Base-by-base conservation (phyloP, 2,888 invertebrate species). In the Drosophila tanythrix region DNA sequence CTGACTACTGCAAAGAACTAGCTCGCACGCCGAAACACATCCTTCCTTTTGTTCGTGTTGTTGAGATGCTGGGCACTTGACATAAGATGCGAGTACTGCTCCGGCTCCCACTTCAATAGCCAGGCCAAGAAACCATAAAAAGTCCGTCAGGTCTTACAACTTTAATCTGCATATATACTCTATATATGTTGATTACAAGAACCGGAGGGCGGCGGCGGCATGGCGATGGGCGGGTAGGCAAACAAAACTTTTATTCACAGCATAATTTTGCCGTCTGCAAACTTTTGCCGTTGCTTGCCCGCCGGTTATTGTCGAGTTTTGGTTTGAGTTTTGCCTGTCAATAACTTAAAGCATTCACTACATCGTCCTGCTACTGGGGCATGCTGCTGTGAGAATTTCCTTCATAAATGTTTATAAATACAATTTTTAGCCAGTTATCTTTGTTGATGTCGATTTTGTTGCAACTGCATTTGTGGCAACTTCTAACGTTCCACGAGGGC, bases 321-420 rank as follows among this genome's bases (percentile, higher is more conserved):
- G 74, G 79, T 73, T 81, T 82, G 76, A 81, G 81, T 74, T 87
- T 81, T 76, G 76, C 66, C 70, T 79, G 85, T 85, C 88, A 87
- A 85, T 88, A 85, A 81, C 85, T 85, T 76, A 74, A 82, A 80
- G 82, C 84, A 78, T 77, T 85, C 78, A 70, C 70, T 51, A 60
- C 70, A 81, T 61, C 51, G n/a, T 13, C 25, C 25, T 50, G 21
- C 52, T 33, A 36, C 50, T 31, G 33, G 38, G 67, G 40, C 38
- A 57, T 58, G 52, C 69, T 71, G 65, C 69, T 73, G 65, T 53
- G 55, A 70, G 78, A 79, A 83, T 79, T 75, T 75, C 68, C 75
- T 81, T 85, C 76, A 84, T 84, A 87, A 85, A 85, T 85, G 87
- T 87, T 85, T 87, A 79, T 84, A 87, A 84, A 85, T 84, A 82